These are phyloP conservation scores for Liposcelis brunnea DNA, from an alignment of 2,888 invertebrate genomes.

Conservation along the genomic window DNA sequence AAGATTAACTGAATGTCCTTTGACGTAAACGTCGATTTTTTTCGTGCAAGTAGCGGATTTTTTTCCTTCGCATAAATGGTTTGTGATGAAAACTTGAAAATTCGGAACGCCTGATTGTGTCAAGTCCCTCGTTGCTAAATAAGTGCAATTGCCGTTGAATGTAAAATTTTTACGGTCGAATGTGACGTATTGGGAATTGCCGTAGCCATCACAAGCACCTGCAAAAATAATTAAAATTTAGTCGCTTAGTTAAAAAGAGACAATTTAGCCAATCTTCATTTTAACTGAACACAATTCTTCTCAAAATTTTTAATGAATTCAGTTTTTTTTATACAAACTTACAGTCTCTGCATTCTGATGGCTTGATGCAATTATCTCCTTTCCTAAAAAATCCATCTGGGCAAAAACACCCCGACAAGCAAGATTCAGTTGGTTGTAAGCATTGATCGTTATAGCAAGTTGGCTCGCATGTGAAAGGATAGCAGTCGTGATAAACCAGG, in stretches of 20 bases:
- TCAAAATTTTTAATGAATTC: too few relatives aligned
- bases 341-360: slow-evolving; percentile 60
- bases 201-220: slow-evolving; percentile 53
- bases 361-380: slow-evolving; percentile 48
- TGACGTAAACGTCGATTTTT: slow-evolving; percentile 19
- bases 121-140: slow-evolving; percentile 52
- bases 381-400: slow-evolving; percentile 53
- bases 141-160: slow-evolving; percentile 71
- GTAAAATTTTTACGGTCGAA: slow-evolving; percentile 68
- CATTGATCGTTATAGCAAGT: slow-evolving; percentile 52
- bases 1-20: slow-evolving; percentile 10
- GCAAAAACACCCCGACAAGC: slow-evolving; percentile 73
- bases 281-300: too few relatives aligned
- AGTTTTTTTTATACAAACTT: too few relatives aligned
- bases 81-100: slow-evolving; percentile 27
- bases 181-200: slow-evolving; percentile 62
- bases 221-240: slow-evolving; percentile 11
- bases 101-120: slow-evolving; percentile 32
- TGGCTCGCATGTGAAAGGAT: slow-evolving; percentile 56
- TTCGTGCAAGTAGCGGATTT: background rate
- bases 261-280: too few relatives aligned
- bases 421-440: slow-evolving; percentile 43
- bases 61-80: too few relatives aligned
- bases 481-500: slow-evolving; percentile 68
- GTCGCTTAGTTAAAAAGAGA: too few relatives aligned